Conservation (phyloP, 2,113 vertebrate species). For the Arenaria interpres region DNA sequence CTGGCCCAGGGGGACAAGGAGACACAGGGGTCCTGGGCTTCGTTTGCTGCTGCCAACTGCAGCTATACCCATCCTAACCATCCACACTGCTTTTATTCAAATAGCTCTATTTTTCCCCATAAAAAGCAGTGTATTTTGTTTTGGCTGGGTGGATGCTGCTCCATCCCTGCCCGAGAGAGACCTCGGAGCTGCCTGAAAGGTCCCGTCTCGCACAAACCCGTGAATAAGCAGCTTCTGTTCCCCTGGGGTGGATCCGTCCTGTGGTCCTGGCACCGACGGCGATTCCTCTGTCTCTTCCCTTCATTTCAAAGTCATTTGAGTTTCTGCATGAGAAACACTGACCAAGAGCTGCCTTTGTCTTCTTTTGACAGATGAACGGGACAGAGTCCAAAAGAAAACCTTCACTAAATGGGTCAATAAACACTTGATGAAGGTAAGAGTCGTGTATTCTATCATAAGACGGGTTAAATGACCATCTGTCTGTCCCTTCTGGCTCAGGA, state of each 20-base stretch:
- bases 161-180: neutral
- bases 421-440: constrained; percentile 96
- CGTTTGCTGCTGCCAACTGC: neutral
- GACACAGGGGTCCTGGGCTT: fast-evolving
- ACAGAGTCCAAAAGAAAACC: constrained; percentile 99
- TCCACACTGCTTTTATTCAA: neutral
- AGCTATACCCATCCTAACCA: neutral
- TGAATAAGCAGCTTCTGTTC: neutral
- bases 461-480: fast-evolving
- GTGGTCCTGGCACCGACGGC: neutral
- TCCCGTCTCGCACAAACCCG: neutral
- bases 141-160: neutral
- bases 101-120: fast-evolving
- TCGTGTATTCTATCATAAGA: neutral
- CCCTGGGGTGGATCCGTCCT: neutral
- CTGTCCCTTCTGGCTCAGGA: neutral
- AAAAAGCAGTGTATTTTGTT: fast-evolving
- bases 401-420: constrained; percentile 99
- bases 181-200: fast-evolving
- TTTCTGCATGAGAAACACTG: constrained; percentile 39
- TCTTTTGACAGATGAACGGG: constrained; percentile 90
- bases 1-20: fast-evolving
- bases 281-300: constrained; percentile 21
- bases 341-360: constrained; percentile 45
- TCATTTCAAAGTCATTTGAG: constrained; percentile 40